Base-by-base conservation (phyloP, 2,113 vertebrate genomes). In the Ovis canadensis region DNA sequence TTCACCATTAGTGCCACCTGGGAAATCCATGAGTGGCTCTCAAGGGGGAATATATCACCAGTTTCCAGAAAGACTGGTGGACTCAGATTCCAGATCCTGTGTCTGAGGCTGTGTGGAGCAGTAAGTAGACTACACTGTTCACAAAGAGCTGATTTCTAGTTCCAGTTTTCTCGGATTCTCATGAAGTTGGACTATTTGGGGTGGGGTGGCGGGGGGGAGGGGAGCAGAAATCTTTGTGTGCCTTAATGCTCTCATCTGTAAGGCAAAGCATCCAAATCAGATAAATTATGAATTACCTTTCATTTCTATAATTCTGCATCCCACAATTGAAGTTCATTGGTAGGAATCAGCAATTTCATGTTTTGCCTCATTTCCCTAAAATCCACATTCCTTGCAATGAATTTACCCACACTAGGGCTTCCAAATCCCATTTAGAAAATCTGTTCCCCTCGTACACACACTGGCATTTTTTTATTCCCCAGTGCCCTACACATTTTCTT, bases 401-500 rank as follows among this genome's bases (percentile, higher is more conserved):
- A 77, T 67, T 89, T 90, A 40, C 31, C 57, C 52, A 55, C n/a
- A 16, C 5, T 3, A n/a, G 77, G 10, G 5, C 86, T 87, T 93
- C 62, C 82, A 91, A n/a, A 90, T 91, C 71, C 14, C 64, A 52
- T 80, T 55, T 57, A 31, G 67, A 94, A 88, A 80, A 7, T 59
- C 94, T 31, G 2, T 29, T 71, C 8, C 31, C 45, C n/a, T 45
- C 52, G 4, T 43, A 29, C 13, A 57, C 52, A 80, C 17, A 23
- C 31, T 45, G 2, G 45, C 21, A 0, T 86, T 45, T 25, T 71
- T 88, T 55, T 19, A 77, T 5, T 59, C 54, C 67, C 7, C 62
- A 12, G 0, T 45, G 29, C 29, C 21, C 43, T 62, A 36, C 93
- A 50, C 81, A 36, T 94, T 97, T 93, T 87, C 92, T 52, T 97